phyloP scores from a whole-genome alignment of 2,113 vertebrate genomes.

The Gallinago undulata region DNA sequence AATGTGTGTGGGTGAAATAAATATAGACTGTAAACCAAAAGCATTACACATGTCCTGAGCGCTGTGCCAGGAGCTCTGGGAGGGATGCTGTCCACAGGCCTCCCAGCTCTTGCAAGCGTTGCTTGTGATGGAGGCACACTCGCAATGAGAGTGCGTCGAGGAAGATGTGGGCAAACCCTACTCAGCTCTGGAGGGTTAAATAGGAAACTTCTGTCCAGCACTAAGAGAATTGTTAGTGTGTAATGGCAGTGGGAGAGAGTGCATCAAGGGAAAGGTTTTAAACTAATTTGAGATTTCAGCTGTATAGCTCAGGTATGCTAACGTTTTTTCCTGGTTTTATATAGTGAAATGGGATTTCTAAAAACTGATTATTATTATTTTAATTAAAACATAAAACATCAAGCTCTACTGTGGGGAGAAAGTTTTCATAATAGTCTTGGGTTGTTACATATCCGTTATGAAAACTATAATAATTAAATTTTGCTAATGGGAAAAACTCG shows the following conservation, averaged over 20 bases:
- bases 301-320: neutral
- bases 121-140: neutral
- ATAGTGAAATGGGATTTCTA: neutral
- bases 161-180: neutral
- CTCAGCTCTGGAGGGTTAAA: neutral
- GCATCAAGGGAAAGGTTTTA: neutral
- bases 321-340: neutral
- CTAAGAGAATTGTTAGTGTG: neutral
- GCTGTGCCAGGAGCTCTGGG: neutral
- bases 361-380: neutral
- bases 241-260: neutral
- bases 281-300: neutral
- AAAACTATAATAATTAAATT: neutral
- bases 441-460: neutral
- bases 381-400: neutral
- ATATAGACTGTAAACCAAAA: neutral
- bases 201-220: neutral
- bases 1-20: neutral
- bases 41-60: neutral
- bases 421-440: neutral
- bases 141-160: fast-evolving
- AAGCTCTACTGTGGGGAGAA: neutral
- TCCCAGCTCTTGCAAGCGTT: neutral
- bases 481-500: neutral
- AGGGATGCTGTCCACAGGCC: neutral